Evolutionary conservation across 2,113 vertebrate species (phyloP), one percentile per base, ranked within the genome.

Genomic region (Ptychochromis oligacanthus): DNA sequence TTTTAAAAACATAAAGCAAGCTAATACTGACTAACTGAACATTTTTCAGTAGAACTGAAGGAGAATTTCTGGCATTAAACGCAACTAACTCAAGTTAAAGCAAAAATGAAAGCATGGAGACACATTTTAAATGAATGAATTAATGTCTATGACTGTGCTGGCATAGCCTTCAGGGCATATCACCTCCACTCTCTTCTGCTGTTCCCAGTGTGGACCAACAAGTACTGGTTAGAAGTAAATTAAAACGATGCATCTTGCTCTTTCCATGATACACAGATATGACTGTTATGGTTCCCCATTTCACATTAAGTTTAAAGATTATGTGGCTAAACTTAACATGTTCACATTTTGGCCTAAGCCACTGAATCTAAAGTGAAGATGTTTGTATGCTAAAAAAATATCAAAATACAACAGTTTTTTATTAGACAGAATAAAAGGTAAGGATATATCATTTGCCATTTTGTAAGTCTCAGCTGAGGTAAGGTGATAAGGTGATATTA

Each of bases 1-100:
- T 52, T 83, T 67, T 49, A 40, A 82, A 77, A 28, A 78, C 36
- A 64, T 22, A 52, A 82, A 77, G 55, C 13, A 70, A 12, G 10
- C 2, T 26, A 46, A 72, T 18, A 49, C 2, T 75, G 8, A 36
- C 7, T 67, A 15, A 65, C 17, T 55, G 2, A 28, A 58, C 20
- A 46, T 56, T 40, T 78, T 36, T 56, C 34, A 22, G 15, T 9
- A 43, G 18, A 72, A 12, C 38, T 64, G 14, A 24, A 22, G n/a
- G 8, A 31, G 11, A 52, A 31, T 67, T 57, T 80, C 17, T 31
- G 49, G 10, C 13, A 38, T 36, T 20, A 38, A 67, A 43, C 6
- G 46, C 1, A 70, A 26, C 15, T n/a, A 31, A 11, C 14, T 31
- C 7, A 65, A 56, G 14, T 77, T 46, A 43, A 59, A 43, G 6